Evolutionary conservation across 2,888 invertebrate genomes (phyloP).

Genomic region (Sinelater perroti): DNA sequence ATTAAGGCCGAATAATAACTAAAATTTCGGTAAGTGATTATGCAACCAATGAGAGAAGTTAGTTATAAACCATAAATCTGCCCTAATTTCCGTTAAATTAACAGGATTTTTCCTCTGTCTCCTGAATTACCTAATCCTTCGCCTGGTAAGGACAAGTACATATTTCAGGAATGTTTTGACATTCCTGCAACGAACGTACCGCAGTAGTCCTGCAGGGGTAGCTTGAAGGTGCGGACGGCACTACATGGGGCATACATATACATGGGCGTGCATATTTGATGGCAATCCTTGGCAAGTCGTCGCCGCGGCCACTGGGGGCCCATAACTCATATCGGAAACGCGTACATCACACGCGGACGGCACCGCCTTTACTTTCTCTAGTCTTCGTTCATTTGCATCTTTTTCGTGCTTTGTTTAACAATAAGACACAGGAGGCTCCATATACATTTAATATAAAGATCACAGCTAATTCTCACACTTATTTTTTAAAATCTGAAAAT

Average conservation of each 20-base stretch:
- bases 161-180: conserved; percentile 37
- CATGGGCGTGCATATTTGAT: conserved; percentile 58
- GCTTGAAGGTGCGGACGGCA: conserved; percentile 32
- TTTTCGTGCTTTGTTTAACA: conserved; percentile 41
- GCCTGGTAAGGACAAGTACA: conserved; percentile 20
- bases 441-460: no score
- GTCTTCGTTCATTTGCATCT: conserved; percentile 46
- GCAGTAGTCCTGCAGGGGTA: conserved; percentile 38
- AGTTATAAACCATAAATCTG: no score
- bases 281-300: conserved; percentile 59
- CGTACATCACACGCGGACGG: conserved; percentile 56
- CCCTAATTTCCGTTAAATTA: no score
- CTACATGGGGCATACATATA: conserved; percentile 40
- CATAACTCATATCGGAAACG: conserved; percentile 61
- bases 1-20: no score
- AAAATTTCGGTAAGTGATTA: no score
- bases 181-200: conserved; percentile 35
- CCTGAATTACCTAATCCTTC: conserved; percentile 11
- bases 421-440: no score
- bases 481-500: no score
- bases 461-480: no score
- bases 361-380: conserved; percentile 47
- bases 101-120: no score
- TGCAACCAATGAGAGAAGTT: no score
- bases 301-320: conserved; percentile 57